Evolutionary conservation across 2,888 invertebrate genomes (phyloP).

Genomic region (Salpingus planirostris): DNA sequence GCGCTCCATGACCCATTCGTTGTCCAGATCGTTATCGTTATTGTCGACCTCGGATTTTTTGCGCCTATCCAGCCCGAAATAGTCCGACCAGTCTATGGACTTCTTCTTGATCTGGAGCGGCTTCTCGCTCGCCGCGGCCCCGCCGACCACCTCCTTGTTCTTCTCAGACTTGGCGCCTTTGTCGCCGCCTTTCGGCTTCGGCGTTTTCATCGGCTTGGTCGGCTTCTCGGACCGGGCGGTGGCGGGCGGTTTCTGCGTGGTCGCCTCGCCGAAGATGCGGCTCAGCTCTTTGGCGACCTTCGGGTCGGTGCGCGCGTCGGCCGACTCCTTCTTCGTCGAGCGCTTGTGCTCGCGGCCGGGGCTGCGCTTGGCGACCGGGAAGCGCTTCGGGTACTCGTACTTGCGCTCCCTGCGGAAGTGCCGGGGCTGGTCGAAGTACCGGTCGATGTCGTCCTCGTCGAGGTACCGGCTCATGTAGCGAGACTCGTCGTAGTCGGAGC

Average conservation of each 20-base stretch:
- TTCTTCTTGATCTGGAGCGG: conserved; percentile 58
- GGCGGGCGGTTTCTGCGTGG: conserved; percentile 16
- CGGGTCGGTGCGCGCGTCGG: conserved; percentile 53
- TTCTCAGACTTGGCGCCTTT: conserved; percentile 9
- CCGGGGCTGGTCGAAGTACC: conserved; percentile 18
- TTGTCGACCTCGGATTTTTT: conserved; percentile 58
- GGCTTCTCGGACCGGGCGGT: conserved; percentile 13
- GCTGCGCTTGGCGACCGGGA: conserved; percentile 60
- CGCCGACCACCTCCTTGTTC: conserved; percentile 38
- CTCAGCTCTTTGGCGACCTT: conserved; percentile 60
- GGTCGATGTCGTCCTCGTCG: conserved; percentile 18
- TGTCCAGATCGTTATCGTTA: conserved; percentile 46
- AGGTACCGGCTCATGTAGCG: conserved; percentile 19
- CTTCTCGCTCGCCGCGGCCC: conserved; percentile 38
- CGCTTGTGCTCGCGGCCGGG: conserved; percentile 33
- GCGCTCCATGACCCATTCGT: conserved; percentile 49
- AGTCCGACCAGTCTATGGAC: conserved; percentile 78
- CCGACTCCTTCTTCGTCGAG: conserved; percentile 23
- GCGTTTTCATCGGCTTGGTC: conserved; percentile 13
- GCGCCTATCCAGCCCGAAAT: conserved; percentile 76
- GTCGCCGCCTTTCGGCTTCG: conserved; percentile 15
- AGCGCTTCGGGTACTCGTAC: conserved; percentile 44
- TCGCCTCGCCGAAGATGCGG: conserved; percentile 52
- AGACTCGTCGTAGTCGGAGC: conserved; percentile 18
- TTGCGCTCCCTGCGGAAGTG: conserved; percentile 16